Evolutionary conservation across 2,888 invertebrate genomes (phyloP), one percentile per base, ranked within the genome.

Genomic region (Icerya purchasi): DNA sequence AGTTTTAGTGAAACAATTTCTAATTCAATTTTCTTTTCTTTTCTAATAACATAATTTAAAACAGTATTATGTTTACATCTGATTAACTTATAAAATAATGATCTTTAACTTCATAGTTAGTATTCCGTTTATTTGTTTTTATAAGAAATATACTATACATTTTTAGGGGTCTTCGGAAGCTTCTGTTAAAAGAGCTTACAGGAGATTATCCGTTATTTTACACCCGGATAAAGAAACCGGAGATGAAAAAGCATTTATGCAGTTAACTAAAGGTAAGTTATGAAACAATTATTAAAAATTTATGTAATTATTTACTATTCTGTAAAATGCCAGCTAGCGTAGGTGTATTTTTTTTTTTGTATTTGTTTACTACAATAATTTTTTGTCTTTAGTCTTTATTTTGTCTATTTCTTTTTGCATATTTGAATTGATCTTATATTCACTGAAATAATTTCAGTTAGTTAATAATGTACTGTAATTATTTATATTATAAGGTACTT

Each of bases 171-270:
- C 97, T 19, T 83, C 87, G 50, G 83, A 84, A 70, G 77, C 79
- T 22, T 91, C 93, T 68, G 91, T 99, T 57, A 97, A 93, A 72
- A 92, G 86, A 72, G 90, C 93, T 14, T 99, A 98, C 72, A 83
- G 93, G 62, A 88, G 89, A 71, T 78, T 96, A 60, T 94, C 94
- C 36, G 77, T 96, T 58, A 83, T 90, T 65, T 81, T 89, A 67
- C 98, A 99, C 82, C 98, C 98, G 53, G 98, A 97, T 70, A 94
- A 93, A 72, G 91, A 92, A 70, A 91, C 90, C 65, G 98, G 96
- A 69, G 87, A 96, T 77, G 90, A 93, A 69, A 90, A 92, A 71
- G 86, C 87, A 62, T 98, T 99, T 70, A 96, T 98, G 90, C 89
- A 84, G 74, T 78, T 99, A 54, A 90, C 94, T 5, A 99, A 98